These are phyloP conservation scores for Stenodema calcarata DNA, from an alignment of 2,888 invertebrate genomes.

Conservation along the genomic window DNA sequence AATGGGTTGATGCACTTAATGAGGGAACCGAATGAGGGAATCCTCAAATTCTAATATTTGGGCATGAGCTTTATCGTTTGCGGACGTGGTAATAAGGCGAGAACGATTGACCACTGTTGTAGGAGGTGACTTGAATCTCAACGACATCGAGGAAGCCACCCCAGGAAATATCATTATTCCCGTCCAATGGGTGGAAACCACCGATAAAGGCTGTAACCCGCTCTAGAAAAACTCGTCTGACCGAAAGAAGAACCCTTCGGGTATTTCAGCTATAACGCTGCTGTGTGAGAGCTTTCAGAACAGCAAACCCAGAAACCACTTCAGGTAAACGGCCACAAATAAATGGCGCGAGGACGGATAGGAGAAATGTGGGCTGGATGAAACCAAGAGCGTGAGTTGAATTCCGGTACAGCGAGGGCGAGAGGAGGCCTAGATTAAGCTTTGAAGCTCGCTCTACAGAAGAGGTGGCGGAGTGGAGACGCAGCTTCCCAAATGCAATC, in stretches of 20 bases:
- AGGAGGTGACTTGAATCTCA: not conserved
- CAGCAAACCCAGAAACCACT: not conserved
- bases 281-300: not conserved
- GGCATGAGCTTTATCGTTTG: too few relatives aligned
- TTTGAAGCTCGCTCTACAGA: not conserved
- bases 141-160: not conserved
- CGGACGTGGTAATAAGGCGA: not conserved
- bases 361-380: not conserved
- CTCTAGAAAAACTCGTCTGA: not conserved
- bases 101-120: not conserved
- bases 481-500: slow-evolving; percentile 5
- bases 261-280: not conserved
- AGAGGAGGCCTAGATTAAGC: not conserved
- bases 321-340: not conserved
- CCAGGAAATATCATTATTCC: not conserved
- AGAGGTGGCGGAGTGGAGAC: not conserved
- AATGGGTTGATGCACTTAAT: too few relatives aligned
- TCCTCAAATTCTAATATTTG: too few relatives aligned
- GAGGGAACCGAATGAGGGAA: too few relatives aligned
- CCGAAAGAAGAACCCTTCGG: not conserved
- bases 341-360: not conserved
- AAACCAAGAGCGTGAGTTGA: not conserved
- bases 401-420: not conserved
- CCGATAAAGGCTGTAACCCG: slow-evolving; percentile 3
- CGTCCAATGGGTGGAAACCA: slow-evolving; percentile 1